Percentiles rank a stretch among this genome's conserved stretches.
phyloP scores from a whole-genome alignment of 2,113 vertebrate genomes.

The Loxodonta africana region DNA sequence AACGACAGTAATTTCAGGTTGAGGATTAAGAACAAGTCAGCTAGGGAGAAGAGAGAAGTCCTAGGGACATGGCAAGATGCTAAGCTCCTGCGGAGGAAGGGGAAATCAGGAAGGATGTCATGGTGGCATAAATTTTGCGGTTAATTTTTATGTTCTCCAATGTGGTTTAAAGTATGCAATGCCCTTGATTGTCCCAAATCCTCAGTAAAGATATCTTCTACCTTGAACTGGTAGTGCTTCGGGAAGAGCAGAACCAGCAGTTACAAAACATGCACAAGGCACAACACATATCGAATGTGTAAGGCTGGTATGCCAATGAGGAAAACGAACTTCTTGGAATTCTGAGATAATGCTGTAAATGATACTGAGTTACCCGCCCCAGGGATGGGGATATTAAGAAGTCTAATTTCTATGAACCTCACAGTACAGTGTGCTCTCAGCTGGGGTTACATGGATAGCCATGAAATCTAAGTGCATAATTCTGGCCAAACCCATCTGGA shows the following conservation, averaged over 20 bases:
- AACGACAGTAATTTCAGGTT: neutral
- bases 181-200: neutral
- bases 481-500: neutral
- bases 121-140: neutral
- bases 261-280: neutral
- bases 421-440: neutral
- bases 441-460: neutral
- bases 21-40: accelerated
- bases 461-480: neutral
- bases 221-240: neutral
- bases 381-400: neutral
- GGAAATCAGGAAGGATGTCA: neutral
- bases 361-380: neutral
- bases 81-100: neutral
- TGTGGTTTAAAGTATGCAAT: neutral
- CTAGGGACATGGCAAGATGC: neutral
- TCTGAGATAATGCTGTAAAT: neutral
- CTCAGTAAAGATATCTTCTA: neutral
- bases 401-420: neutral
- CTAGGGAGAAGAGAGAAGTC: neutral
- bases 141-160: neutral
- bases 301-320: neutral
- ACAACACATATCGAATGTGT: accelerated
- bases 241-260: neutral
- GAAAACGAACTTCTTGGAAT: accelerated